Percentiles rank a stretch among this genome's conserved stretches.
Conservation (phyloP, 2,113 vertebrate genomes). For the Nothocercus nigrocapillus region DNA sequence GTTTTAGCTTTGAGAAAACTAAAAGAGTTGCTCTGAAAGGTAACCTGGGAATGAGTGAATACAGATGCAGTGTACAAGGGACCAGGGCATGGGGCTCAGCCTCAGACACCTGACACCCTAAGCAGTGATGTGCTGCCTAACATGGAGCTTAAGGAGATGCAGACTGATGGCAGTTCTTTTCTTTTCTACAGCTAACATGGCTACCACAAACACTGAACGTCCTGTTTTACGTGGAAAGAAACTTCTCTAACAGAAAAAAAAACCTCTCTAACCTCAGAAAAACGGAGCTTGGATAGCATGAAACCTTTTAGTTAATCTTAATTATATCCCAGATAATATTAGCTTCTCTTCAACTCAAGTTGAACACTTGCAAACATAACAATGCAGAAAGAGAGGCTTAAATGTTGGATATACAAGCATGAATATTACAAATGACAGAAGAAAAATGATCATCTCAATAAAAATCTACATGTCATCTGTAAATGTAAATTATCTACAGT, state of each 20-base stretch:
- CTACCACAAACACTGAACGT: background rate
- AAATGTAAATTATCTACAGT: background rate
- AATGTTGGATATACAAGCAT: background rate
- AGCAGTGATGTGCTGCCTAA: background rate
- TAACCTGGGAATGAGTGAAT: background rate
- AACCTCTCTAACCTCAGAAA: background rate
- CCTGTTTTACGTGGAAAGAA: background rate
- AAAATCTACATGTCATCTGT: background rate
- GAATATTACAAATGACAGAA: background rate
- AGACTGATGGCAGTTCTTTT: background rate
- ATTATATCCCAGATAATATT: background rate
- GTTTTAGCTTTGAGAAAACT: background rate
- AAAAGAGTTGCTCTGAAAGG: background rate
- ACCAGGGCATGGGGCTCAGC: background rate
- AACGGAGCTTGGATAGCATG: background rate
- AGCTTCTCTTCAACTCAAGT: background rate
- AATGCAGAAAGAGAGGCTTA: background rate
- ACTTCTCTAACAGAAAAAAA: background rate
- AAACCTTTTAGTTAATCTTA: background rate
- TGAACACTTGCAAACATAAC: background rate
- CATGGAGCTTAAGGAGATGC: background rate
- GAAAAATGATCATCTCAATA: background rate
- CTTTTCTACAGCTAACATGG: background rate
- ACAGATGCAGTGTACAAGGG: background rate
- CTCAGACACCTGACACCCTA: background rate